phyloP scores from a whole-genome alignment of 1,140 invertebrate species.

The Pseudomyrmex pallidus region DNA sequence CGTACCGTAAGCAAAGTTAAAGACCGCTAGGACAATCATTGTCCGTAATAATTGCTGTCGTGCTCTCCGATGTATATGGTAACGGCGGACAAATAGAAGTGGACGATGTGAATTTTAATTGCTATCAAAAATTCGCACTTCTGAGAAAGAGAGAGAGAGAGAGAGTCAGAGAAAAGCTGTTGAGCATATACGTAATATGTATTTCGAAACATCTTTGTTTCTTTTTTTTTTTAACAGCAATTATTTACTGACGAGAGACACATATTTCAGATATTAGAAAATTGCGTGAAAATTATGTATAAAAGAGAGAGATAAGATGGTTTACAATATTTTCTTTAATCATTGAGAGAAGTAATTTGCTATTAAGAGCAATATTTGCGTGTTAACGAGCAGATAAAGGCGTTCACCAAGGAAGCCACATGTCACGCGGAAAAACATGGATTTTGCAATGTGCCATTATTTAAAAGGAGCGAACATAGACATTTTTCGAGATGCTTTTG shows the following conservation, averaged over 20 bases:
- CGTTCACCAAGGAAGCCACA: slow-evolving; percentile 16
- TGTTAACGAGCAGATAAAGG: slow-evolving; percentile 55
- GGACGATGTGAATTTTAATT: neutral
- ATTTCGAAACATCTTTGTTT: neutral
- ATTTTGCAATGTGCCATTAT: slow-evolving; percentile 79
- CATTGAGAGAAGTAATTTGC: neutral
- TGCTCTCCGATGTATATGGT: slow-evolving; percentile 41
- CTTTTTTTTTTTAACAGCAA: too few species aligned
- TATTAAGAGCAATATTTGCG: neutral
- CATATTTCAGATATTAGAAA: too few species aligned
- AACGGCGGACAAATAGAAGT: neutral
- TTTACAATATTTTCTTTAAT: slow-evolving; percentile 9
- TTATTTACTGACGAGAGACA: too few species aligned
- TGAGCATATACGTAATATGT: neutral
- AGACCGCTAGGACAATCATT: slow-evolving; percentile 83
- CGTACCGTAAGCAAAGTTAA: slow-evolving; percentile 82
- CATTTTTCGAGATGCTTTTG: neutral
- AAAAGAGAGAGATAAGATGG: too few species aligned
- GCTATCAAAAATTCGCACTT: slow-evolving; percentile 41
- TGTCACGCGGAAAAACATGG: slow-evolving; percentile 65
- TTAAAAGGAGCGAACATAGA: slow-evolving; percentile 70
- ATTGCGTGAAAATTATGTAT: too few species aligned
- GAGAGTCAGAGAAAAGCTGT: neutral
- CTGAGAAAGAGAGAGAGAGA: neutral
- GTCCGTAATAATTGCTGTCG: slow-evolving; percentile 80